These are phyloP conservation scores for Macquaria australasica DNA, from an alignment of 2,113 vertebrate species.

Conservation along the genomic window DNA sequence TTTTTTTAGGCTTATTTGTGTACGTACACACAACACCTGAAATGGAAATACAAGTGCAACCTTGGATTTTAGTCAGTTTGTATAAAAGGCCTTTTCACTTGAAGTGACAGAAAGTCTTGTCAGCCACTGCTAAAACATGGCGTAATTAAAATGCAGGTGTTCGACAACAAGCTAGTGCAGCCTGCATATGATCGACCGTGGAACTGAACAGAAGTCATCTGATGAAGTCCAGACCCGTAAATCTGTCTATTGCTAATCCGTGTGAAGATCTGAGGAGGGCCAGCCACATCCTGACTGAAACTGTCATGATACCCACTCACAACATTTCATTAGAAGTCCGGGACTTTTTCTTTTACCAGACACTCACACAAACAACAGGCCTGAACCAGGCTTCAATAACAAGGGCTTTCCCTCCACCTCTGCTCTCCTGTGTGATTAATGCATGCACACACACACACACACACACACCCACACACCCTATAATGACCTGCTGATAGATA, in stretches of 20 bases:
- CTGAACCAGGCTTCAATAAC: background rate
- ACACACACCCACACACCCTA: slow-evolving; percentile 10
- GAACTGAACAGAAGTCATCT: background rate
- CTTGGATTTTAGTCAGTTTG: background rate
- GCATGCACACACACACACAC: slow-evolving; percentile 1
- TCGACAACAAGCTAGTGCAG: background rate
- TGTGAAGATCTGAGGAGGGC: background rate
- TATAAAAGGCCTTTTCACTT: background rate
- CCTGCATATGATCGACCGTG: too few species aligned
- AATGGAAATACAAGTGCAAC: background rate
- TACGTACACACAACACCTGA: background rate
- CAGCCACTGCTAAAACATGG: slow-evolving; percentile 3
- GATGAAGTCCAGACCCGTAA: background rate
- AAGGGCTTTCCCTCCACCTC: background rate
- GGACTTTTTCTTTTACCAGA: too few species aligned
- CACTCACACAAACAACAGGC: slow-evolving; percentile 19
- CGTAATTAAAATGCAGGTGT: background rate
- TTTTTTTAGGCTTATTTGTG: background rate
- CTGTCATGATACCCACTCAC: background rate
- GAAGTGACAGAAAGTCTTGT: background rate
- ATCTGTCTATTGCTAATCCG: background rate
- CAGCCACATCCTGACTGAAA: slow-evolving; percentile 43
- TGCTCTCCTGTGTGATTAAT: slow-evolving; percentile 1
- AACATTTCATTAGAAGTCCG: background rate
- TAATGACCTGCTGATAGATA: slow-evolving; percentile 9